Evolutionary conservation across 1,140 invertebrate species (phyloP).

Genomic region (Pygmarrhopalites habei): DNA sequence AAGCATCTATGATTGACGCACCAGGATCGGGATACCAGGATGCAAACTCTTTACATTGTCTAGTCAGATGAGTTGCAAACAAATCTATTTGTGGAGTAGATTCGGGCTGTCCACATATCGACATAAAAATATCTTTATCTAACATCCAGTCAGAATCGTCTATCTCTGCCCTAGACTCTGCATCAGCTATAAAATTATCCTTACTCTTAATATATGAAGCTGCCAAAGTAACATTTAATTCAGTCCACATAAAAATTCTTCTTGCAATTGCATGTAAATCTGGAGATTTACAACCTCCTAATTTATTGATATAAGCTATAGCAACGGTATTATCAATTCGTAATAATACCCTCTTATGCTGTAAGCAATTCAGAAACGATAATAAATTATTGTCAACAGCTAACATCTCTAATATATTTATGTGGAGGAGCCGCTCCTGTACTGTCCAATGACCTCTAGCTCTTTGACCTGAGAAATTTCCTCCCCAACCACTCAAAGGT

Average conservation of each 20-base stretch:
- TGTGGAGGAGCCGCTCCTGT: neutral
- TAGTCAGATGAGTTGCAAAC: neutral
- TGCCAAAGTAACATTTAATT: neutral
- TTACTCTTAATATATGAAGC: slow-evolving; percentile 9
- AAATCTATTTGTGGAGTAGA: neutral
- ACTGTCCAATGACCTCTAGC: slow-evolving; percentile 1
- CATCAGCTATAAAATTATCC: slow-evolving; percentile 12
- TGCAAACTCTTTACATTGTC: neutral
- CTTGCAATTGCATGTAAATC: neutral
- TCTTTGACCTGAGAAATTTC: no score
- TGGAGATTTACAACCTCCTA: slow-evolving; percentile 4
- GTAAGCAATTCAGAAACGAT: neutral
- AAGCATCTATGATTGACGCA: neutral
- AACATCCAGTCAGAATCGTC: slow-evolving; percentile 11
- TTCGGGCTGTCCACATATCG: neutral
- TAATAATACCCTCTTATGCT: slow-evolving; percentile 6
- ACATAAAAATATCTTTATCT: neutral
- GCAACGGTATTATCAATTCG: slow-evolving; percentile 21
- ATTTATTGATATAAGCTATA: slow-evolving; percentile 23
- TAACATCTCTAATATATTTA: slow-evolving; percentile 21
- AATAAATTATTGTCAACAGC: slow-evolving; percentile 9
- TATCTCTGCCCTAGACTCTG: slow-evolving; percentile 2
- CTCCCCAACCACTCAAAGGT: no score
- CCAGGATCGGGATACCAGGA: neutral
- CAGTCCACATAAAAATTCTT: neutral